These are phyloP conservation scores for Microcaecilia unicolor DNA, from an alignment of 2,797 vertebrate species.

Conservation along the genomic window DNA sequence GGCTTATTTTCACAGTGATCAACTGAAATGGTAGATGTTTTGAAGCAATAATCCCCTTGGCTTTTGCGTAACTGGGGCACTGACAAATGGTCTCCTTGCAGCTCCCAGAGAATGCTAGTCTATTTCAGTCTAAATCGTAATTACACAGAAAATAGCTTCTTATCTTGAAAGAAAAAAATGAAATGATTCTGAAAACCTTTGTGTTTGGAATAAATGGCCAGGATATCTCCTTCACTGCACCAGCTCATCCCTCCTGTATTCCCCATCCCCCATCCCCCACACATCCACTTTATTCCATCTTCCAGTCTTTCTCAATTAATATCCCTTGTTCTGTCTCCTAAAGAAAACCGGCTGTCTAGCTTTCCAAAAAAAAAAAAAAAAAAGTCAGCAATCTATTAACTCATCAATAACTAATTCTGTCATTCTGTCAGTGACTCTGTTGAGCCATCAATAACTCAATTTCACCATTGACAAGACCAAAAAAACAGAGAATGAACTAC, in stretches of 20 bases:
- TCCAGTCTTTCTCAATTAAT: slow-evolving; percentile 15
- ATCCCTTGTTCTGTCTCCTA: no score
- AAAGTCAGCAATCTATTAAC: slow-evolving; percentile 24
- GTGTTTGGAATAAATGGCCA: no score
- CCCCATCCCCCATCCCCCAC: background rate
- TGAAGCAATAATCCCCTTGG: no score
- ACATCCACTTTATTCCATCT: slow-evolving; percentile 4
- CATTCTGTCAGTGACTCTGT: slow-evolving; percentile 21
- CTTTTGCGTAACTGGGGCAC: no score
- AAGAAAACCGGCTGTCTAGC: background rate
- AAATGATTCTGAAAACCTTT: no score
- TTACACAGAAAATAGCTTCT: no score
- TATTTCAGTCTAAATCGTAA: no score
- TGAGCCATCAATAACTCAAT: slow-evolving; percentile 18
- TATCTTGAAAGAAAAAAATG: no score
- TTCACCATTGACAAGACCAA: background rate
- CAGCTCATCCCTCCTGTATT: background rate
- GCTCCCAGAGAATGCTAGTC: no score
- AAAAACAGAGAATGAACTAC: slow-evolving; percentile 21
- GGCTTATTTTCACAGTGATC: no score
- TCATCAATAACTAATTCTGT: slow-evolving; percentile 21
- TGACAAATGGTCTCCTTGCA: no score
- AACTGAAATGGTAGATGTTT: no score
- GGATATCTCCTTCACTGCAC: background rate
- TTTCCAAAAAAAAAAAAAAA: slow-evolving; percentile 14